phyloP scores from a whole-genome alignment of 2,113 vertebrate genomes.

The Pyrgilauda ruficollis region DNA sequence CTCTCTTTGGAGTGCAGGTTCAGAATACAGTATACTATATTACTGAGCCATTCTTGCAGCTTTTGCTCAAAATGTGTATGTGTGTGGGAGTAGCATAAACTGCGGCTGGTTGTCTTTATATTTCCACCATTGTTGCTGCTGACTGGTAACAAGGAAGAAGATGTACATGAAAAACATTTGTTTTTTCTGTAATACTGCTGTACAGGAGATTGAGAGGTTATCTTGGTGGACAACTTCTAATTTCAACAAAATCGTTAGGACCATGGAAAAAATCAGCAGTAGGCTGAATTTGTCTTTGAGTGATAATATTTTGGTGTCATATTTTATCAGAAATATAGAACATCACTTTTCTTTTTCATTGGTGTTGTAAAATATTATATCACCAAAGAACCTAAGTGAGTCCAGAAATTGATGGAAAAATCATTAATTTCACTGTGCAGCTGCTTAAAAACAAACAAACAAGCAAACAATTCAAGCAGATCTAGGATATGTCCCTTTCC shows the following conservation, averaged over 20 bases:
- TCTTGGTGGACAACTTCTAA: not conserved
- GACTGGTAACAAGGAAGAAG: not conserved
- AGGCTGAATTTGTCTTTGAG: not conserved
- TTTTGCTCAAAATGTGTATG: not conserved
- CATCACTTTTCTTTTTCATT: not conserved
- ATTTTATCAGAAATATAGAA: not conserved
- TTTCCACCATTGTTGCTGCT: not conserved
- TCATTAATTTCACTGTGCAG: not conserved
- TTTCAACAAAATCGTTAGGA: not conserved
- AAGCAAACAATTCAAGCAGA: not conserved
- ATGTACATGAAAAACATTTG: not conserved
- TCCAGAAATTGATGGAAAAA: not conserved
- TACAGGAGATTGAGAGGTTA: not conserved
- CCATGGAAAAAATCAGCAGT: not conserved
- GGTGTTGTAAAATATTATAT: not conserved
- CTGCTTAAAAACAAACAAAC: not conserved
- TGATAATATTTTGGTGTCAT: not conserved
- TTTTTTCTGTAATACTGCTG: not conserved
- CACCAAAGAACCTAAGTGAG: not conserved
- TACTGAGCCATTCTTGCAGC: not conserved
- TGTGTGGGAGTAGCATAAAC: not conserved
- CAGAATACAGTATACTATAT: not conserved
- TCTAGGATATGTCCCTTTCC: not conserved
- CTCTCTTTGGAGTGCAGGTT: not conserved
- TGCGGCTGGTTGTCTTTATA: constrained; percentile 3